Evolutionary conservation across 2,797 vertebrate species (phyloP).

Genomic region (Rhinogobio ventralis): DNA sequence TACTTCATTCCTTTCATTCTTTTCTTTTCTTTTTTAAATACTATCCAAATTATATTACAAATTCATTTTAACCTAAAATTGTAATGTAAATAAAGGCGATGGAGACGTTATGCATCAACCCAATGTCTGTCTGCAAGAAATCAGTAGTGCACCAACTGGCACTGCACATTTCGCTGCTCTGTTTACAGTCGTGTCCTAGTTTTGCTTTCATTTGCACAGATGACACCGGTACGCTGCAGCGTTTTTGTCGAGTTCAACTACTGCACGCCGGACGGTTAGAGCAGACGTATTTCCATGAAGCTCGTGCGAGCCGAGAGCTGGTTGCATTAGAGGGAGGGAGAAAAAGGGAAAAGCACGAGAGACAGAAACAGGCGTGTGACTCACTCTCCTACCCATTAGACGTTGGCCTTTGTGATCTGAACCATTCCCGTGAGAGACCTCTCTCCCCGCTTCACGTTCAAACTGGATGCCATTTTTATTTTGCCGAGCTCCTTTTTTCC

Average conservation of each 20-base stretch:
- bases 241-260: conserved; percentile 34
- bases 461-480: conserved; percentile 56
- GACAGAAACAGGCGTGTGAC: conserved; percentile 60
- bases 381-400: conserved; percentile 60
- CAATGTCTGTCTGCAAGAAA: conserved; percentile 7
- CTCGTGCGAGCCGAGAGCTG: conserved; percentile 43
- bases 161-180: neutral
- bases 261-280: conserved; percentile 21
- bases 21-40: neutral
- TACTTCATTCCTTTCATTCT: too few species aligned
- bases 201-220: conserved; percentile 47
- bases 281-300: conserved; percentile 45
- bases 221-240: conserved; percentile 16
- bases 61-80: neutral
- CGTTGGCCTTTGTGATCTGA: conserved; percentile 59
- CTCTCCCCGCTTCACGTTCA: conserved; percentile 50
- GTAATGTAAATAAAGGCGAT: too few species aligned
- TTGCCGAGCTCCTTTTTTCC: conserved; percentile 29
- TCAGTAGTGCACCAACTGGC: conserved; percentile 8
- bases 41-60: neutral
- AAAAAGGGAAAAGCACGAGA: conserved; percentile 37
- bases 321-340: conserved; percentile 37
- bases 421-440: conserved; percentile 58
- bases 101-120: neutral
- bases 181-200: conserved; percentile 27